Evolutionary conservation across 2,113 vertebrate species (phyloP), one percentile per base, ranked within the genome.

Genomic region (Sisor rabdophorus): DNA sequence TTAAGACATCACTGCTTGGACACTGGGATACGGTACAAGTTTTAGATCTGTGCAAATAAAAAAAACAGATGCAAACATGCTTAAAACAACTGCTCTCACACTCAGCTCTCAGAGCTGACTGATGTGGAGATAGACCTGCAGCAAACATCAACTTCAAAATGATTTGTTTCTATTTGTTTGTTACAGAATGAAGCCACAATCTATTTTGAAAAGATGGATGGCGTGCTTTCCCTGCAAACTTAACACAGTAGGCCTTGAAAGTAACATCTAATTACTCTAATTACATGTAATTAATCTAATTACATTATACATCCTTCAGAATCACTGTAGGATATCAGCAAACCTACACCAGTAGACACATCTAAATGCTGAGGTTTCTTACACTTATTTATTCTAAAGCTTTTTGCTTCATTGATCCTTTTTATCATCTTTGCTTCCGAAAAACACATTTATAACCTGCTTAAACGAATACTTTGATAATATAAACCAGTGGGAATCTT

Each of bases 1-100:
- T 75, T 73, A 44, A 65, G 28, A 19, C 61, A n/a, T 67, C 22
- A 26, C 52, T 53, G 61, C 72, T 53, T 50, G 59, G 36, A 54
- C 59, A 56, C 54, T 59, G 40, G n/a, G 17, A 10, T 26, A 30
- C 11, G 64, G 52, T 8, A 1, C 20, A 67, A 12, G 11, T 22
- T 53, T 47, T 24, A 17, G 20, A 48, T 26, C 20, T 50, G 13
- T n/a, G 28, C 16, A 63, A 72, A 64, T 40, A 8, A 64, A 54
- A 61, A 72, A 22, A 24, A 72, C 4, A 28, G 20, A 16, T 19
- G 52, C 3, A 0, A 19, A 72, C 40, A 44, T 40, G 32, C 53
- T 16, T 13, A 19, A 58, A 58, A 53, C 3, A 44, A 22, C 17
- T 36, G 17, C n/a, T 20, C 30, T 36, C 19, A 40, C 8, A 69